These are phyloP conservation scores for Nothobranchius furzeri DNA, from an alignment of 2,113 vertebrate genomes.

Conservation along the genomic window DNA sequence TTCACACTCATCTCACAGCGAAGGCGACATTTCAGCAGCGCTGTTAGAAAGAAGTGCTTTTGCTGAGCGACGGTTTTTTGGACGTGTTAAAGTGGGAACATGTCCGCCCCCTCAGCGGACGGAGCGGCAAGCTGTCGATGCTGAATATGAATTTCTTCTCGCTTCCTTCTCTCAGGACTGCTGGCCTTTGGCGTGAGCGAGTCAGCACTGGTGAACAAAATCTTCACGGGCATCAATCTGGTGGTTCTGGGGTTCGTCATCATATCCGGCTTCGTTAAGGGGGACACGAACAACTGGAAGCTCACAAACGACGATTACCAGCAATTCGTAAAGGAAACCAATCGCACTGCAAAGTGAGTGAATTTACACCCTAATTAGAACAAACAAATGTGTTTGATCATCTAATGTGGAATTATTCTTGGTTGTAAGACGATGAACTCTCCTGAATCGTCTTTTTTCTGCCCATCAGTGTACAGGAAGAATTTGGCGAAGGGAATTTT, in stretches of 20 bases:
- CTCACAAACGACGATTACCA: slow-evolving; percentile 76
- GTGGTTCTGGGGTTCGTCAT: slow-evolving; percentile 91
- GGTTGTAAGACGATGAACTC: background rate
- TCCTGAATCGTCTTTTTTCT: background rate
- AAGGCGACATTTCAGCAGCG: slow-evolving; percentile 17
- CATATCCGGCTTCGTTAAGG: slow-evolving; percentile 89
- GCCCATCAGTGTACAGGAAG: slow-evolving; percentile 31
- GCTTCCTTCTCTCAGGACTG: slow-evolving; percentile 76
- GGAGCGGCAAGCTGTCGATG: slow-evolving; percentile 15
- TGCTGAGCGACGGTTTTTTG: slow-evolving; percentile 32
- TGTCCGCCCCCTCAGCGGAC: slow-evolving; percentile 49
- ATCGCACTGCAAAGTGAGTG: slow-evolving; percentile 32
- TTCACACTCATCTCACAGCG: slow-evolving; percentile 34
- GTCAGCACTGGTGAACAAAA: slow-evolving; percentile 93
- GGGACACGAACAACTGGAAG: slow-evolving; percentile 87
- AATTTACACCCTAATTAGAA: too few relatives aligned
- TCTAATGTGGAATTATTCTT: background rate
- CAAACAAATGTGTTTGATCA: too few relatives aligned
- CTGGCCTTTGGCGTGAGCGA: slow-evolving; percentile 93
- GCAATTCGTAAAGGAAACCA: slow-evolving; percentile 46
- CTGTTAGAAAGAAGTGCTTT: slow-evolving; percentile 23
- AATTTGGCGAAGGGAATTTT: slow-evolving; percentile 87
- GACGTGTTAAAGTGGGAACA: slow-evolving; percentile 22
- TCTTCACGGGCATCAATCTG: slow-evolving; percentile 92
- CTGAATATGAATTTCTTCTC: slow-evolving; percentile 23